These are phyloP conservation scores for Ostrea edulis DNA, from an alignment of 1,140 invertebrate species.

Conservation along the genomic window DNA sequence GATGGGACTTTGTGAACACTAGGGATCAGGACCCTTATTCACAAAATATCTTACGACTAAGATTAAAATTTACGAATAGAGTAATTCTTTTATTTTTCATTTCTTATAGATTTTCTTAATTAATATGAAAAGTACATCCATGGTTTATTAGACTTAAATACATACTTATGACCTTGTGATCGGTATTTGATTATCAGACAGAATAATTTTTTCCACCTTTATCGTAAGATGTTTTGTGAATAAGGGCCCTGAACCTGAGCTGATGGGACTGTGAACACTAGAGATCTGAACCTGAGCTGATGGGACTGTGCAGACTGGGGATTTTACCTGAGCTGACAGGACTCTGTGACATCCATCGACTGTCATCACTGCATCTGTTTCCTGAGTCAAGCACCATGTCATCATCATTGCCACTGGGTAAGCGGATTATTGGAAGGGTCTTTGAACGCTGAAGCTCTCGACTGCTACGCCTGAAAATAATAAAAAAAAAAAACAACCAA, in stretches of 20 bases:
- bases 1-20: constrained; percentile 38
- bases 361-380: constrained; percentile 36
- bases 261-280: neutral
- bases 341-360: constrained; percentile 45
- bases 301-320: constrained; percentile 30
- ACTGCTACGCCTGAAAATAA: constrained; percentile 56
- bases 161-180: too few relatives aligned
- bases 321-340: constrained; percentile 51
- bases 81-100: too few relatives aligned
- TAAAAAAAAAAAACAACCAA: constrained; percentile 17
- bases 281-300: constrained; percentile 25
- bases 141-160: too few relatives aligned
- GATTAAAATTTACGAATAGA: too few relatives aligned
- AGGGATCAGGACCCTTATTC: constrained; percentile 36
- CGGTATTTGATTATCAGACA: too few relatives aligned
- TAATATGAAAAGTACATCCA: too few relatives aligned
- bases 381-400: constrained; percentile 26
- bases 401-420: constrained; percentile 36
- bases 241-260: too few relatives aligned
- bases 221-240: too few relatives aligned
- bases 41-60: too few relatives aligned
- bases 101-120: too few relatives aligned
- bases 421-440: constrained; percentile 60
- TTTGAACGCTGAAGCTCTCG: constrained; percentile 62
- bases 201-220: too few relatives aligned